Percentiles rank a stretch among this genome's conserved stretches.
These are phyloP conservation scores for Galago senegalensis DNA, from an alignment of 2,797 vertebrate genomes.

Conservation along the genomic window DNA sequence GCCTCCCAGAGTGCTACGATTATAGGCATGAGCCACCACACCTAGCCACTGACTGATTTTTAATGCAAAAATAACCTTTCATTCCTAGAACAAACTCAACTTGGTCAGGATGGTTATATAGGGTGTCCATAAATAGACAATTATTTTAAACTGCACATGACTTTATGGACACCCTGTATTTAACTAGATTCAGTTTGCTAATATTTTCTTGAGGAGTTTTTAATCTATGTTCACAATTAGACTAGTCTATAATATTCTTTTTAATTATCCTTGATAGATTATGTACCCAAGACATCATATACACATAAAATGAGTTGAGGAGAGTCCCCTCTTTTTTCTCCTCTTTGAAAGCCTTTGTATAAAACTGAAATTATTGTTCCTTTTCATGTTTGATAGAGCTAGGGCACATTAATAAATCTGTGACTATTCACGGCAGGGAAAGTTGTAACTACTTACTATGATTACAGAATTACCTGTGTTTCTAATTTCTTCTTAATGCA, in stretches of 20 bases:
- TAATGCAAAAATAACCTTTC: slow-evolving; percentile 42
- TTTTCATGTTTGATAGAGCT: background rate
- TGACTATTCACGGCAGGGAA: background rate
- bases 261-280: background rate
- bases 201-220: slow-evolving; percentile 8
- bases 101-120: background rate
- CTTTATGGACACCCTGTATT: background rate
- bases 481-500: slow-evolving; percentile 39
- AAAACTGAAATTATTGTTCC: background rate
- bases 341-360: slow-evolving; percentile 10
- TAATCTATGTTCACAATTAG: slow-evolving; percentile 14
- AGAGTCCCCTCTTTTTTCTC: background rate
- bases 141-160: no score
- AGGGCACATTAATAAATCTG: background rate
- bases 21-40: no score
- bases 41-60: background rate
- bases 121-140: no score
- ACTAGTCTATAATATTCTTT: background rate
- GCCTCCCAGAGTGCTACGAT: no score
- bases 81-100: slow-evolving; percentile 23
- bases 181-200: background rate
- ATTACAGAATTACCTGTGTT: background rate
- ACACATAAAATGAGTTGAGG: background rate
- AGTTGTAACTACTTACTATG: background rate
- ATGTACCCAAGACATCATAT: background rate